Conservation (phyloP, 2,888 invertebrate species). For the Xestia sexstrigata region DNA sequence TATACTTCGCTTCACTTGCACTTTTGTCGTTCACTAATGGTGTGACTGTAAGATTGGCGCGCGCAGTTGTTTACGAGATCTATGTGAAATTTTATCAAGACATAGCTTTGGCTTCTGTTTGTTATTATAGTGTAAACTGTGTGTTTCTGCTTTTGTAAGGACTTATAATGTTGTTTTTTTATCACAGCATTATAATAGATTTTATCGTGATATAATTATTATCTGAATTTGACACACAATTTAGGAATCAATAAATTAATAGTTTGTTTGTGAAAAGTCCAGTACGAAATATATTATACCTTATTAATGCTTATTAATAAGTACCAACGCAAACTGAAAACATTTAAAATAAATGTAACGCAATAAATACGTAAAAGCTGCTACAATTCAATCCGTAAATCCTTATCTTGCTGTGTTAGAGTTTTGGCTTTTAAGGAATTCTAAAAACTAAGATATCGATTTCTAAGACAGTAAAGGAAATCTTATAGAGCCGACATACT, state of each 20-base stretch:
- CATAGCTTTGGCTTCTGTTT: not conserved
- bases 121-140: not conserved
- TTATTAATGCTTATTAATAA: not conserved
- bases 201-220: not conserved
- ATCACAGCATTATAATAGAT: not conserved
- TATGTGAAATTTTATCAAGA: conserved; percentile 23
- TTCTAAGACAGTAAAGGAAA: not conserved
- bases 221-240: not conserved
- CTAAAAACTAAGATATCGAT: not conserved
- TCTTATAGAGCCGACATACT: not conserved
- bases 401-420: not conserved
- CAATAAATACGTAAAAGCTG: not conserved
- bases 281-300: too few relatives aligned
- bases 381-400: not conserved
- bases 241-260: not conserved
- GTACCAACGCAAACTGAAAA: not conserved
- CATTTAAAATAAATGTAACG: not conserved
- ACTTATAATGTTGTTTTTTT: not conserved
- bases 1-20: conserved; percentile 43
- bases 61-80: conserved; percentile 32
- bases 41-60: conserved; percentile 30
- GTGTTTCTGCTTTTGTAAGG: not conserved
- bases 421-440: not conserved
- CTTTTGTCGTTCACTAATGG: conserved; percentile 49
- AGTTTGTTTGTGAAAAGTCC: not conserved